Percentiles rank a stretch among this genome's conserved stretches.
phyloP scores from a whole-genome alignment of 2,797 vertebrate species.

The Onychomys torridus region DNA sequence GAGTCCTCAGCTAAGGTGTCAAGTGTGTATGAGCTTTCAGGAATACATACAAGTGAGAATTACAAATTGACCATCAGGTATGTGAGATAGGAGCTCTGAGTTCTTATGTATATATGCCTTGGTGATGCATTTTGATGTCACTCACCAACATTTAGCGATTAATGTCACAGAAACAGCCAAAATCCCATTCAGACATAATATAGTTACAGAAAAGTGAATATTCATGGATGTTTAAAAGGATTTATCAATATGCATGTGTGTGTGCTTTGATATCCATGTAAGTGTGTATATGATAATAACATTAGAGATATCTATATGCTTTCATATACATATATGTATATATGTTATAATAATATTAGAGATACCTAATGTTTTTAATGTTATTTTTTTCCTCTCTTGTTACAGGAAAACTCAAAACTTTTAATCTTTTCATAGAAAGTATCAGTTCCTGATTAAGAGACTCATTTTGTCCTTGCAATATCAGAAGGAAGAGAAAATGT shows the following conservation, averaged over 20 bases:
- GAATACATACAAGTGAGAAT: not conserved
- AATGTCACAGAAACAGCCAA: not conserved
- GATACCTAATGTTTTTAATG: not conserved
- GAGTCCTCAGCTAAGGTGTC: not conserved
- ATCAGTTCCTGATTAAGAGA: slow-evolving; percentile 52
- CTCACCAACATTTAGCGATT: not conserved
- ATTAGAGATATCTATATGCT: not conserved
- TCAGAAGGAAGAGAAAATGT: slow-evolving; percentile 57
- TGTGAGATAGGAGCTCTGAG: not conserved
- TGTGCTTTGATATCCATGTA: not conserved
- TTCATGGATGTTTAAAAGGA: not conserved
- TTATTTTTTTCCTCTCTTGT: not conserved
- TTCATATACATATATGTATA: not conserved
- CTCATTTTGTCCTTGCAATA: not conserved
- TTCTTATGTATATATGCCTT: not conserved
- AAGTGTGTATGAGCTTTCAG: not conserved
- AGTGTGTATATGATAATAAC: not conserved
- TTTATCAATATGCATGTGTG: not conserved
- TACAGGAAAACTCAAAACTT: slow-evolving; percentile 51
- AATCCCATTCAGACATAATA: not conserved
- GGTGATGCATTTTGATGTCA: not conserved
- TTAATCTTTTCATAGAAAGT: slow-evolving; percentile 55
- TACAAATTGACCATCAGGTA: not conserved
- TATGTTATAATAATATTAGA: not conserved
- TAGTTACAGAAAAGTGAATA: slow-evolving; percentile 51